A percentile compares a stretch with the other conserved stretches of the same genome.
phyloP scores from a whole-genome alignment of 1,140 invertebrate genomes.

The Bombus difficillimus region DNA sequence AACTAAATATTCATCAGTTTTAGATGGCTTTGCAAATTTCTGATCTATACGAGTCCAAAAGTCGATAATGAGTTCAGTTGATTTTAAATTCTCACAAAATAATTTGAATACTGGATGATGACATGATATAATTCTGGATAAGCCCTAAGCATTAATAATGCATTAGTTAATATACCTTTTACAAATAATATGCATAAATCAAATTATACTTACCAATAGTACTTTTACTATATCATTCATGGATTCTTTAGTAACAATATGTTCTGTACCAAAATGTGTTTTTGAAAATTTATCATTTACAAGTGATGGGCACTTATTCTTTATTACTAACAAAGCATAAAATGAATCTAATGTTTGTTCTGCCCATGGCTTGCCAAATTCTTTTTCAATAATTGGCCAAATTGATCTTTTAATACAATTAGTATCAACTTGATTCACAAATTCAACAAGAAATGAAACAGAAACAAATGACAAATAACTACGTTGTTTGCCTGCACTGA shows the following conservation, averaged over 20 bases:
- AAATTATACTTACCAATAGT: slow-evolving; percentile 83
- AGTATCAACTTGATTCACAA: slow-evolving; percentile 83
- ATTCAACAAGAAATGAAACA: slow-evolving; percentile 84
- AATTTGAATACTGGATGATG: slow-evolving; percentile 86
- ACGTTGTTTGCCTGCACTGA: slow-evolving; percentile 84
- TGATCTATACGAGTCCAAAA: slow-evolving; percentile 85
- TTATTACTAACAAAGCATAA: slow-evolving; percentile 75
- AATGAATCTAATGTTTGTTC: slow-evolving; percentile 81
- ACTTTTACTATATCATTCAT: slow-evolving; percentile 83
- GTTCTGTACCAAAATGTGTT: slow-evolving; percentile 82
- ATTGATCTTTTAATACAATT: slow-evolving; percentile 83
- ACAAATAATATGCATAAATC: slow-evolving; percentile 16
- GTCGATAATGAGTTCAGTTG: slow-evolving; percentile 79
- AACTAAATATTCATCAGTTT: slow-evolving; percentile 84
- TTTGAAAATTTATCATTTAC: slow-evolving; percentile 82
- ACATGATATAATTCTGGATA: slow-evolving; percentile 83
- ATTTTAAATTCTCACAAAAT: slow-evolving; percentile 82
- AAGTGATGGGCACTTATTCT: slow-evolving; percentile 75
- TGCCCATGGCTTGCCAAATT: slow-evolving; percentile 84
- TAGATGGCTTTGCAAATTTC: slow-evolving; percentile 84
- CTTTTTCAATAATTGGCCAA: slow-evolving; percentile 84
- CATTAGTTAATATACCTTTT: slow-evolving; percentile 45
- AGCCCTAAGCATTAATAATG: slow-evolving; percentile 76
- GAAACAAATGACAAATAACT: slow-evolving; percentile 85
- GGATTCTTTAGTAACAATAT: slow-evolving; percentile 84